A percentile compares a stretch with the other conserved stretches of the same genome.
Conservation (phyloP, 2,113 vertebrate genomes). For the Synchiropus splendidus region DNA sequence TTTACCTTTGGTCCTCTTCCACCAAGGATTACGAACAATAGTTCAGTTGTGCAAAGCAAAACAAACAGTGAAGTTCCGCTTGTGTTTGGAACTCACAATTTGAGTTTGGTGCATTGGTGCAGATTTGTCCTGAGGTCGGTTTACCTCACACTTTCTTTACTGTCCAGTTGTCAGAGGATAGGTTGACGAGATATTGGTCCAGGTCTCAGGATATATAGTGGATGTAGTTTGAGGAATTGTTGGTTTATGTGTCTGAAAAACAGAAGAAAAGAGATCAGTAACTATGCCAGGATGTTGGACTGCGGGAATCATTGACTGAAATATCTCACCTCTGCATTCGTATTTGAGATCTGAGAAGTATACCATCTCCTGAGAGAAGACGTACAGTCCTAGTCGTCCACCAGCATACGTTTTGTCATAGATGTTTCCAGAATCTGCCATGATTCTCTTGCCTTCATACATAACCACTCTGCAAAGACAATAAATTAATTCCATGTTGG, state of each 20-base stretch:
- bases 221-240: neutral
- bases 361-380: conserved; percentile 99
- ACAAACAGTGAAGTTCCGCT: conserved; percentile 30
- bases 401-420: conserved; percentile 94
- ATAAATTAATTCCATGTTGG: conserved; percentile 1
- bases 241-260: conserved; percentile 80
- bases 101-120: conserved; percentile 48
- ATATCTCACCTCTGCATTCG: conserved; percentile 86
- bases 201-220: conserved; percentile 32
- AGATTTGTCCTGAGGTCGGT: conserved; percentile 49
- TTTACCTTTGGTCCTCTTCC: conserved; percentile 67
- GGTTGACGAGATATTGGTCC: conserved; percentile 68
- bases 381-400: conserved; percentile 89
- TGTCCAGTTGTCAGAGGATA: no score
- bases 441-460: conserved; percentile 97
- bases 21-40: conserved; percentile 47
- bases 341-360: conserved; percentile 99
- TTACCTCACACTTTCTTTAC: conserved; percentile 64
- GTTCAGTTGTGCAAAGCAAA: conserved; percentile 60
- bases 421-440: conserved; percentile 96
- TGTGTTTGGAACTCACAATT: conserved; percentile 50
- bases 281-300: neutral
- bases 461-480: conserved; percentile 80
- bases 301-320: neutral
- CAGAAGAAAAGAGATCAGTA: conserved; percentile 9